Evolutionary conservation across 2,888 invertebrate genomes (phyloP), one percentile per base, ranked within the genome.

Genomic region (Oscheius sp.): DNA sequence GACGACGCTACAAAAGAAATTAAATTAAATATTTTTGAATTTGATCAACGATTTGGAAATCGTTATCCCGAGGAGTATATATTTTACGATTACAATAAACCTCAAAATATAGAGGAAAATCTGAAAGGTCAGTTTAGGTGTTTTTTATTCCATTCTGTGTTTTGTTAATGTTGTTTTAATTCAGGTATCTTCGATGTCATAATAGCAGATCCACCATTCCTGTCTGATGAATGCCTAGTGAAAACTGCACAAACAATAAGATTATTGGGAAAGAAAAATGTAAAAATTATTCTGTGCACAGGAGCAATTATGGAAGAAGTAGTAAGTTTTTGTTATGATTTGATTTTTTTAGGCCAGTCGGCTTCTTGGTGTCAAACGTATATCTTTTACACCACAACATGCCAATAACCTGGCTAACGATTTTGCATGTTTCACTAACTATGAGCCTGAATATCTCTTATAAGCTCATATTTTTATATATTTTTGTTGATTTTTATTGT

Each of bases 151-250:
- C n/a, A n/a, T n/a, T n/a, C n/a, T n/a, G n/a, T n/a, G n/a, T n/a
- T n/a, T n/a, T n/a, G n/a, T n/a, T n/a, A n/a, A 28, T 38, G 26
- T 5, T 3, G 26, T 17, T 33, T 14, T 5, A 41, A 33, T 50
- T 22, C 41, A 51, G 72, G 64, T 24, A 65, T 38, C 24, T 79
- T 76, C 86, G 93, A 95, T 87, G 86, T 96, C 26, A 92, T 96
- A 0, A 89, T 97, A 63, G 93, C 92, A 0, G 96, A 97, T 88
- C 96, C 97, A 0, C 97, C 97, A 0, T 96, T 95, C 87, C 89
- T 97, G 2, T 92, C 94, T 0, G 92, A 93, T 78, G 95, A 95
- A 86, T 96, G 96, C 87, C 89, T 95, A 54, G 90, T 90, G 0
- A 94, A 95, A 88, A 92, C 92, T 0, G 90, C 93, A 0, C 88